Evolutionary conservation across 2,113 vertebrate genomes (phyloP), one percentile per base, ranked within the genome.

Genomic region (Acanthochromis polyacanthus): DNA sequence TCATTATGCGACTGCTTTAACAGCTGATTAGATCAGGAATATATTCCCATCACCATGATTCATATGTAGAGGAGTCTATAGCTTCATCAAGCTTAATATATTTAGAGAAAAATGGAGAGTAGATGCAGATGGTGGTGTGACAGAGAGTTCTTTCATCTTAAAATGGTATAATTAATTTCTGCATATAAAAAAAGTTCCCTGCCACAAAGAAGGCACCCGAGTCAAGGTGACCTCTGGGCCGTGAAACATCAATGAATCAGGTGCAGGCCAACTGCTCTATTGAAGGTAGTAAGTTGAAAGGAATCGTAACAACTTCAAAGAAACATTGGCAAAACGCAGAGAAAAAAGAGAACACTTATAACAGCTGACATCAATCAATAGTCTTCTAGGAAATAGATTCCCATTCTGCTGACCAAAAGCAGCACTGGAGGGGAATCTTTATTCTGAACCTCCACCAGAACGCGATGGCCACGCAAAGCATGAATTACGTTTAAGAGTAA

Each of bases 281-380:
- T 85, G 83, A 88, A 88, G 76, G 40, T 72, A 65, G 52, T 45
- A 48, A 40, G 55, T 62, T 86, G 62, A 86, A 84, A 83, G 52
- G 81, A 88, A 79, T 76, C 70, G 60, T n/a, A 55, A 50, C 38
- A 45, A 80, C 87, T 88, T 91, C 88, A 91, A 93, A 92, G 83
- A 55, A 71, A 65, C 84, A 67, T 6, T 84, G 83, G 57, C 32
- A 76, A 75, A 84, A 61, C 58, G 75, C 28, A 6, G 32, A 69
- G 80, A 80, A 81, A 79, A 82, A 64, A 82, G 46, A 85, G 79
- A 22, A 59, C 76, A 53, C 74, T 80, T 75, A 83, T 55, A 88
- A 75, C 60, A 78, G 86, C 83, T 83, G 86, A 84, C 87, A 87
- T 79, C 78, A 85, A 82, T 93, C 89, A 92, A 92, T 92, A 89